These are phyloP conservation scores for Drosophila arizonae DNA, from an alignment of 1,140 invertebrate genomes.

Conservation along the genomic window DNA sequence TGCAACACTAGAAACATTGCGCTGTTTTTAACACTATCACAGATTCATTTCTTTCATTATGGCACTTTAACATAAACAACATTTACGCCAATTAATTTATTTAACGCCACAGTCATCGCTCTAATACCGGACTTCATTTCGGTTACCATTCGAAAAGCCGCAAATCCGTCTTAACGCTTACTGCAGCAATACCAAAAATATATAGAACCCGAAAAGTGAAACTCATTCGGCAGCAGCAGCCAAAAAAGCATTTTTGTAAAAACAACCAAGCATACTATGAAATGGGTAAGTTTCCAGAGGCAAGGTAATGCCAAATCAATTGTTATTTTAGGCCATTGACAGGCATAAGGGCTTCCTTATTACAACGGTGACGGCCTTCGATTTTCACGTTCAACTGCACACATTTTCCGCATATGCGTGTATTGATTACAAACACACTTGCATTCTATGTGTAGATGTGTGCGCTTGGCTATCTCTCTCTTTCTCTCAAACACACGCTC, in stretches of 20 bases:
- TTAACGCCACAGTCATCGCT: constrained; percentile 31
- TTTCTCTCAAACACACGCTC: neutral
- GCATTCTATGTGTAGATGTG: neutral
- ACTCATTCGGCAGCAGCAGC: constrained; percentile 22
- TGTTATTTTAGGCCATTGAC: constrained; percentile 5
- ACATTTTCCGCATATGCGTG: constrained; percentile 2
- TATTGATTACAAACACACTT: constrained; percentile 1
- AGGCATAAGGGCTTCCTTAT: constrained; percentile 11
- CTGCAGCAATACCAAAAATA: constrained; percentile 1
- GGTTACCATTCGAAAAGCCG: neutral
- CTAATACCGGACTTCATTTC: constrained; percentile 13
- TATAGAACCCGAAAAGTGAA: constrained; percentile 22
- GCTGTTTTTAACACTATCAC: constrained; percentile 22
- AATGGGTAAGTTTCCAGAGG: constrained; percentile 65
- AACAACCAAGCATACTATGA: constrained; percentile 51
- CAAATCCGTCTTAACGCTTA: constrained; percentile 5
- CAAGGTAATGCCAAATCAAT: neutral
- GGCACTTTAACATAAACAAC: constrained; percentile 56
- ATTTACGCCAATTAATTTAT: constrained; percentile 33
- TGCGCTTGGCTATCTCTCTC: constrained; percentile 1
- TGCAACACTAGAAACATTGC: constrained; percentile 40
- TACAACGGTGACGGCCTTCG: constrained; percentile 20
- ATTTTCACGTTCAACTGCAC: constrained; percentile 28
- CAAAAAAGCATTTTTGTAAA: constrained; percentile 33
- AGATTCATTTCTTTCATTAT: constrained; percentile 57